Conservation (phyloP, 37 sponge, comb jelly and placozoan genomes). For the Cliona cf. orientalis region DNA sequence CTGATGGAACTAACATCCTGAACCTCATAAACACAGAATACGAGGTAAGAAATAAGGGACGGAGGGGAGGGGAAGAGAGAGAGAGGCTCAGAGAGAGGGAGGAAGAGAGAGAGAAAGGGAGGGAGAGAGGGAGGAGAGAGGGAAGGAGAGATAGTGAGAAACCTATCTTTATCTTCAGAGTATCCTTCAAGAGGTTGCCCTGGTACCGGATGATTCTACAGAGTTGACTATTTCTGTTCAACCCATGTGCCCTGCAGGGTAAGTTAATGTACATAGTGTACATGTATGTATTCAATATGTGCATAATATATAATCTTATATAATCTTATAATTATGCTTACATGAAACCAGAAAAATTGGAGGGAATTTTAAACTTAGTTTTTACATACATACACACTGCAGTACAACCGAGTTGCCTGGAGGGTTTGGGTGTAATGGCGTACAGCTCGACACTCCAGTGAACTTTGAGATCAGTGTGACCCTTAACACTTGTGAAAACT, state of each 20-base stretch:
- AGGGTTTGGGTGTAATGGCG: conserved; percentile 4
- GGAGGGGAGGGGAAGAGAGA: not conserved
- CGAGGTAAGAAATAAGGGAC: not conserved
- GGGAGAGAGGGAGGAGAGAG: too few relatives aligned
- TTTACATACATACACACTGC: not conserved
- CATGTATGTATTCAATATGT: too few relatives aligned
- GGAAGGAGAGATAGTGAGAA: too few relatives aligned
- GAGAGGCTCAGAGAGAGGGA: not conserved
- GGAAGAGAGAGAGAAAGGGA: not conserved
- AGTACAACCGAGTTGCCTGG: not conserved
- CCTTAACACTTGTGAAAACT: not conserved
- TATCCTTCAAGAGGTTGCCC: not conserved
- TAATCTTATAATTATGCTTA: not conserved
- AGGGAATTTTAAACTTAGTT: not conserved
- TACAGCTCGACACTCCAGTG: not conserved
- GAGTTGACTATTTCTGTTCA: not conserved
- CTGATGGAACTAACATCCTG: not conserved
- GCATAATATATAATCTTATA: not conserved
- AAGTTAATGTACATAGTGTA: not conserved
- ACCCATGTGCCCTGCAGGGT: conserved; percentile 8
- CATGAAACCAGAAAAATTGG: not conserved
- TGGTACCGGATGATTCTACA: not conserved
- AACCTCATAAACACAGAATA: not conserved
- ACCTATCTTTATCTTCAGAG: not conserved
- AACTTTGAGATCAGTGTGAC: conserved; percentile 10